Conservation (phyloP, 2,113 vertebrate species). For the Passer domesticus region DNA sequence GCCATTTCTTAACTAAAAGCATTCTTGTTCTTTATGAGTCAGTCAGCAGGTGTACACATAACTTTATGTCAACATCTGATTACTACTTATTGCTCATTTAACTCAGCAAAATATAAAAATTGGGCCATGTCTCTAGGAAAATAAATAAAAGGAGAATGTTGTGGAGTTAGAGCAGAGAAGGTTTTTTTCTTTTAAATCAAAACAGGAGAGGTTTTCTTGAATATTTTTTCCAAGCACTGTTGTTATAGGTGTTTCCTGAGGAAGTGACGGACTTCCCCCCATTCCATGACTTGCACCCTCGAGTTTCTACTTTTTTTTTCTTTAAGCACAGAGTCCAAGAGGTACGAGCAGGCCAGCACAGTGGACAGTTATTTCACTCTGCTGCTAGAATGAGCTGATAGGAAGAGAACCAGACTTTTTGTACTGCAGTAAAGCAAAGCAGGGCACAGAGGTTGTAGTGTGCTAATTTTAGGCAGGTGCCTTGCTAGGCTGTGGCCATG, state of each 20-base stretch:
- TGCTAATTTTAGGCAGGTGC: conserved; percentile 33
- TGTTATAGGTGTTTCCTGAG: conserved; percentile 73
- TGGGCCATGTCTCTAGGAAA: conserved; percentile 38
- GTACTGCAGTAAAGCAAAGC: background rate
- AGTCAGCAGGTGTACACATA: conserved; percentile 59
- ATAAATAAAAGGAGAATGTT: conserved; percentile 54
- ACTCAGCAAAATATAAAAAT: conserved; percentile 37
- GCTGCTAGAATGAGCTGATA: background rate
- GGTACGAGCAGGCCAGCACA: background rate
- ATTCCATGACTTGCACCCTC: background rate
- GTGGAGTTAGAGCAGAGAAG: conserved; percentile 3
- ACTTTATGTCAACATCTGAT: conserved; percentile 61
- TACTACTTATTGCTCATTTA: conserved; percentile 61
- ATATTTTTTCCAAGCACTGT: conserved; percentile 59
- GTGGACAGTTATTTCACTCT: conserved; percentile 17
- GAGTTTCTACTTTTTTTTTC: background rate
- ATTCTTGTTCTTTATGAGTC: conserved; percentile 59
- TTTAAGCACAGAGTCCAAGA: background rate
- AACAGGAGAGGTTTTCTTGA: conserved; percentile 51
- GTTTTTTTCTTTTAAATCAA: background rate
- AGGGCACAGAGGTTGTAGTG: background rate
- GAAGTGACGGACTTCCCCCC: conserved; percentile 37
- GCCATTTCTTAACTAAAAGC: conserved; percentile 39
- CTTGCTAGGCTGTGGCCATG: background rate
- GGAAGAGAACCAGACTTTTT: background rate